Conservation (phyloP, 2,113 vertebrate genomes). For the Otis tarda region DNA sequence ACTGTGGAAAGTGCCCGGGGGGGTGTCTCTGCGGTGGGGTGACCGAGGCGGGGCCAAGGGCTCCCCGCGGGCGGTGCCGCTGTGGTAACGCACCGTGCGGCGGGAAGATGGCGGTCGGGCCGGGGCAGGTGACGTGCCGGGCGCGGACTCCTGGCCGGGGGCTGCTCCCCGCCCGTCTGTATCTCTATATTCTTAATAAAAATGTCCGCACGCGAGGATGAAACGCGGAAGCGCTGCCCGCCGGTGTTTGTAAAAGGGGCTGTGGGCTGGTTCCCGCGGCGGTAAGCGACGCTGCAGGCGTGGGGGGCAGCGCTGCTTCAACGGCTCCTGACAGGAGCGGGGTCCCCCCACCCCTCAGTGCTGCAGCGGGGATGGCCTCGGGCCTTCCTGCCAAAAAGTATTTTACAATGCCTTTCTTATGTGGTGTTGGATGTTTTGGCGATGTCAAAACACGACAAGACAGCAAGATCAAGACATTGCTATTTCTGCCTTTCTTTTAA, state of each 20-base stretch:
- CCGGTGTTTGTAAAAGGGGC: rapidly evolving
- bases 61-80: not conserved
- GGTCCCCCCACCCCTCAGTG: not conserved
- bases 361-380: not conserved
- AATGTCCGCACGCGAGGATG: not conserved
- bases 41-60: not conserved
- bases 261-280: rapidly evolving
- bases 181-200: rapidly evolving
- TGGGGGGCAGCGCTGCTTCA: too few species aligned
- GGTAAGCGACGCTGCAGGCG: rapidly evolving
- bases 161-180: rapidly evolving
- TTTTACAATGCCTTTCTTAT: not conserved
- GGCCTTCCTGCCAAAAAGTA: rapidly evolving
- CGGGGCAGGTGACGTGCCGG: not conserved
- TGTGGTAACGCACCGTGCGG: not conserved
- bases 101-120: not conserved
- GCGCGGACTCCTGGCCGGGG: not conserved
- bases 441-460: not conserved
- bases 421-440: not conserved
- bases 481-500: not conserved
- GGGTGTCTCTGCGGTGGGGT: too few species aligned
- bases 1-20: not conserved
- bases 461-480: not conserved
- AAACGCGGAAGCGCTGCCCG: not conserved
- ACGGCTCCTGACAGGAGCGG: not conserved